These are phyloP conservation scores for Drosophila ficusphila DNA, from an alignment of 1,140 invertebrate genomes.

Conservation along the genomic window DNA sequence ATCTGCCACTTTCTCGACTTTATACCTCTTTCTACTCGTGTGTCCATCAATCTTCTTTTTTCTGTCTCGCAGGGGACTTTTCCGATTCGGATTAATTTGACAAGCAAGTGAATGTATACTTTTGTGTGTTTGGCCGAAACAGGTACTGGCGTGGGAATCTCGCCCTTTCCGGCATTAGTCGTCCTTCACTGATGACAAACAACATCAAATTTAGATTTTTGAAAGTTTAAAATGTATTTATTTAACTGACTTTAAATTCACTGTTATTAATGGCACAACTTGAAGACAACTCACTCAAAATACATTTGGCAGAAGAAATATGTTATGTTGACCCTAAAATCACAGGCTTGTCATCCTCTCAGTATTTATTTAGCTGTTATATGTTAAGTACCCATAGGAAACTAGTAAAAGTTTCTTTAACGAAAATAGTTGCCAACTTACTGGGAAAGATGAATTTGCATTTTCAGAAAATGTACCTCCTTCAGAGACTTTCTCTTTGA, in stretches of 20 bases:
- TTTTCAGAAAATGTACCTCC: not conserved
- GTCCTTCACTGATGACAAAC: too few relatives aligned
- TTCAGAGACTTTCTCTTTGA: not conserved
- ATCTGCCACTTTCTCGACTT: not conserved
- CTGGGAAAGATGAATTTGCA: not conserved
- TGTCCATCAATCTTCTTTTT: slow-evolving; percentile 16
- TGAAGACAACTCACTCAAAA: too few relatives aligned
- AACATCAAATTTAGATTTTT: not conserved
- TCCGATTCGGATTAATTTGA: not conserved
- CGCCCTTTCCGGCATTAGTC: not conserved
- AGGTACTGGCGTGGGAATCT: not conserved
- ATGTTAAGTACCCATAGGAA: too few relatives aligned
- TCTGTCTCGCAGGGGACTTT: not conserved
- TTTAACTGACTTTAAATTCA: too few relatives aligned
- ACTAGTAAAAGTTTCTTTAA: too few relatives aligned
- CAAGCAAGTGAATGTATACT: slow-evolving; percentile 3
- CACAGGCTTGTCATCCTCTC: too few relatives aligned
- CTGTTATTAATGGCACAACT: too few relatives aligned
- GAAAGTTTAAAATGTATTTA: not conserved
- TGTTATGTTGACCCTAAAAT: too few relatives aligned
- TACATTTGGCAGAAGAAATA: too few relatives aligned
- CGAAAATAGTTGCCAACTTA: too few relatives aligned
- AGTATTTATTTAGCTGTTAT: too few relatives aligned
- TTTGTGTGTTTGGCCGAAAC: not conserved
- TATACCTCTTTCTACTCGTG: not conserved